Evolutionary conservation across 1,140 invertebrate genomes (phyloP), one percentile per base, ranked within the genome.

Genomic region (Ceratosolen fusciceps): DNA sequence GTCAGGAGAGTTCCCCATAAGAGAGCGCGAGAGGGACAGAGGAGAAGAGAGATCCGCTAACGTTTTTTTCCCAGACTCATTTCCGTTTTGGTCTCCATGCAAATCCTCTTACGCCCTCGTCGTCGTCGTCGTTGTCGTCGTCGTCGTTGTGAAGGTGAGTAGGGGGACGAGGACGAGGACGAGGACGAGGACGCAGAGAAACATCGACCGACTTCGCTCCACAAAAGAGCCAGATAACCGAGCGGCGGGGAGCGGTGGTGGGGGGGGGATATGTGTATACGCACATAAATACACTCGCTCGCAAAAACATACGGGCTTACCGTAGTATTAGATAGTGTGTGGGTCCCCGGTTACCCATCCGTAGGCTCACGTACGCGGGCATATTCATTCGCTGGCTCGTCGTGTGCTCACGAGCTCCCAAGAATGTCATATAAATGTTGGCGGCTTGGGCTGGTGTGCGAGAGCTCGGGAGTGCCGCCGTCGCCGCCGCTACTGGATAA

Each of bases 81-180:
- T 78, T 73, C 77, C 77, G 77, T 73, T 73, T 54, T 65, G 52
- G 56, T 75, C 79, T 71, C 73, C 79, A 75, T 75, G 79, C 79
- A 80, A 80, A 80, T 80, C 79, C 79, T 80, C 79, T 80, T 80
- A 75, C 37, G 72, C 7, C 31, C 24, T 2, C 47, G 49, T 58
- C 21, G 29, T 47, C 29, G 72, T 43, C 16, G 72, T n/a, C 34
- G 71, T 7, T n/a, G 34, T 1, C 43, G 60, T 56, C 21, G 29
- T 47, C 29, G 73, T 47, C 14, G 73, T 24, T 43, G 39, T 43
- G 39, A 7, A 7, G 37, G 39, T 7, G 39, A 70, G 67, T n/a
- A 29, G n/a, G 26, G 8, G 26, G 26, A 21, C 21, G 56, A 29
- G 24, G 56, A 56, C 16, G 54, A 60, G 72, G n/a, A 47, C 7